Evolutionary conservation across 1,140 invertebrate species (phyloP).

Genomic region (Calephelis virginiensis): DNA sequence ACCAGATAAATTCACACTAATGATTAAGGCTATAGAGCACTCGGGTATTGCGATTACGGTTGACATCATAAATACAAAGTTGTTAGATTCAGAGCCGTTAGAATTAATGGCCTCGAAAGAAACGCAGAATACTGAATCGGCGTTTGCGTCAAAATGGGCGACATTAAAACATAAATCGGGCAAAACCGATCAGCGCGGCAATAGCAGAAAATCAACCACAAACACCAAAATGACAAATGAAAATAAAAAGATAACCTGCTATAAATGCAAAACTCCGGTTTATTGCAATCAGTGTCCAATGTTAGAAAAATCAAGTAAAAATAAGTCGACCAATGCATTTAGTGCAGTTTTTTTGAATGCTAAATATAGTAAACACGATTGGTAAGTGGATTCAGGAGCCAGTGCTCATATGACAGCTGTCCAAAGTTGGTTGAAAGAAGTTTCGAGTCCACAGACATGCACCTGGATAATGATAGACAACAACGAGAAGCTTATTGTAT

Average conservation of each 20-base stretch:
- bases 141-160: not conserved
- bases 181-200: not conserved
- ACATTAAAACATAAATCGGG: not conserved
- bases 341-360: slow-evolving; percentile 17
- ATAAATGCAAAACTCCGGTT: slow-evolving; percentile 17
- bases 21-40: slow-evolving; percentile 8
- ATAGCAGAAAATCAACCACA: not conserved
- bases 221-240: slow-evolving; percentile 6
- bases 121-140: not conserved
- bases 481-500: slow-evolving; percentile 17
- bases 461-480: not conserved
- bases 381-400: not conserved
- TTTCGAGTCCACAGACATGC: slow-evolving; percentile 20
- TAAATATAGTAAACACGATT: slow-evolving; percentile 19
- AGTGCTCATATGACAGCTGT: not conserved
- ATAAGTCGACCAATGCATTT: slow-evolving; percentile 16
- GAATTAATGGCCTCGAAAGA: not conserved
- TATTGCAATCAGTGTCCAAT: slow-evolving; percentile 24
- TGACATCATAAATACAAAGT: slow-evolving; percentile 15
- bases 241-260: slow-evolving; percentile 23
- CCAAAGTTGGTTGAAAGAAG: slow-evolving; percentile 17
- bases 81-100: slow-evolving; percentile 16
- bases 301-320: slow-evolving; percentile 21
- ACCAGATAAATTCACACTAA: not conserved
- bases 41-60: not conserved